phyloP scores from a whole-genome alignment of 2,888 invertebrate genomes.

The Acrobasis repandana region DNA sequence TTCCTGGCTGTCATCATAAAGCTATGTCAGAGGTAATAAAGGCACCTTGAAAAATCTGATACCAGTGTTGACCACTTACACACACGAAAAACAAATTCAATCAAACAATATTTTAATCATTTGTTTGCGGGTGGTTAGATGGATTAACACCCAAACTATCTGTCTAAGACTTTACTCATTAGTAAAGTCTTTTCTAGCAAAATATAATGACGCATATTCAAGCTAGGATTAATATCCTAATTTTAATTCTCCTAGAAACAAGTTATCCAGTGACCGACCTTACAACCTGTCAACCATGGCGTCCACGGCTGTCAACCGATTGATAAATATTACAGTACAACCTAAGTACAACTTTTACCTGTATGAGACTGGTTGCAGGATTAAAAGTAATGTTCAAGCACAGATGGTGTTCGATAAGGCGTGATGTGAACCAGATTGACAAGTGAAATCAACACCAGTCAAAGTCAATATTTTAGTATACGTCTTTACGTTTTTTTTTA shows the following conservation, averaged over 20 bases:
- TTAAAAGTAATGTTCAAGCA: conserved; percentile 12
- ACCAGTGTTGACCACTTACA: too few species aligned
- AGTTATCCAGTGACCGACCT: conserved; percentile 13
- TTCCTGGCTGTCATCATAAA: too few species aligned
- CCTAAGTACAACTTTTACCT: conserved; percentile 20
- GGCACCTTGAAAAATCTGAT: too few species aligned
- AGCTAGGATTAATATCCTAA: conserved; percentile 6
- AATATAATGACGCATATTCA: neutral
- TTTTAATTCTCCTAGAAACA: conserved; percentile 12
- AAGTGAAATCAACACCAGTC: neutral
- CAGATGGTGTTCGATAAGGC: conserved; percentile 12
- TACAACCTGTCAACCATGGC: conserved; percentile 5
- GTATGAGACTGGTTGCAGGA: conserved; percentile 13
- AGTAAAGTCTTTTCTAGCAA: too few species aligned
- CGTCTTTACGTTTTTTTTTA: too few species aligned
- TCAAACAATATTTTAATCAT: too few species aligned
- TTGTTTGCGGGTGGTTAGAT: too few species aligned
- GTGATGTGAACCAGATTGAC: conserved; percentile 10
- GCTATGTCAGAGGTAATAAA: too few species aligned
- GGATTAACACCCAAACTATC: too few species aligned
- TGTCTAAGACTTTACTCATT: too few species aligned
- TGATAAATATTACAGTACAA: conserved; percentile 17
- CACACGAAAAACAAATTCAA: too few species aligned
- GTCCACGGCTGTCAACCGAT: neutral
- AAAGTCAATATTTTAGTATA: too few species aligned